Evolutionary conservation across 1,140 invertebrate species (phyloP).

Genomic region (Rhopalosiphum maidis): DNA sequence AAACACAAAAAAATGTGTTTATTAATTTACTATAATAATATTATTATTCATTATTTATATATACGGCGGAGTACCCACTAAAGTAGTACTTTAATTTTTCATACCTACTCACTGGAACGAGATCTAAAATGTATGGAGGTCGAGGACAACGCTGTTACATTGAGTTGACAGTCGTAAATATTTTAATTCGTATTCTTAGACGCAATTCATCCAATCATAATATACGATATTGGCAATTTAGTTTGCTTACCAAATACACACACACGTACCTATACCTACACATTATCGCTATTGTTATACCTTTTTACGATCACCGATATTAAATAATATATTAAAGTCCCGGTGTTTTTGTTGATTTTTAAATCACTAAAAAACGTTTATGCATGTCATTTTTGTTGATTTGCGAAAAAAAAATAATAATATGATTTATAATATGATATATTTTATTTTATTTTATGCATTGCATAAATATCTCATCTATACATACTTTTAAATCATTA

Average conservation of each 20-base stretch:
- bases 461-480: neutral
- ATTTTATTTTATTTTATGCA: neutral
- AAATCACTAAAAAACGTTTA: neutral
- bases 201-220: neutral
- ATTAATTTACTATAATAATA: neutral
- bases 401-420: neutral
- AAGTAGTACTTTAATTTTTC: neutral
- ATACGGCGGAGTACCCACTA: neutral
- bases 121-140: neutral
- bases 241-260: neutral
- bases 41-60: neutral
- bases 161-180: neutral
- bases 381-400: neutral
- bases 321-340: neutral
- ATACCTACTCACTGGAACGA: neutral
- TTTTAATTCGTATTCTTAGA: neutral
- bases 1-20: neutral
- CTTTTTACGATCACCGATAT: neutral
- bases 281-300: neutral
- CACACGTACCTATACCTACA: too few species aligned
- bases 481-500: neutral
- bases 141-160: neutral
- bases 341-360: neutral
- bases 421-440: too few species aligned
- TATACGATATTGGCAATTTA: neutral